phyloP scores from a whole-genome alignment of 2,113 vertebrate genomes.

The Cephalopterus ornatus region DNA sequence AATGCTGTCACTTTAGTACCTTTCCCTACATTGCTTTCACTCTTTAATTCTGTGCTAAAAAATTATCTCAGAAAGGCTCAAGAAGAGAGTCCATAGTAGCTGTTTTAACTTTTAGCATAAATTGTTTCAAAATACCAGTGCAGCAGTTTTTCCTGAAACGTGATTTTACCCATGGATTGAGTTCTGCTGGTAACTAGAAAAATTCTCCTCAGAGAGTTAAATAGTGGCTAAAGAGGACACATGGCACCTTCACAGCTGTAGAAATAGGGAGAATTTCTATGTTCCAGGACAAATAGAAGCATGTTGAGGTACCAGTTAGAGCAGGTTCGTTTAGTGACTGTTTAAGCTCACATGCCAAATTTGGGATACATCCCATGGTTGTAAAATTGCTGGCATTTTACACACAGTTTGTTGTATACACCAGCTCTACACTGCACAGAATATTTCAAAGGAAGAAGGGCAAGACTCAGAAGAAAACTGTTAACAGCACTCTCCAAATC shows the following conservation, averaged over 20 bases:
- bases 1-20: background rate
- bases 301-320: background rate
- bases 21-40: background rate
- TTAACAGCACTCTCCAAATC: background rate
- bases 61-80: background rate
- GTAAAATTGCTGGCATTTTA: background rate
- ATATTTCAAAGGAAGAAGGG: background rate
- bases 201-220: background rate
- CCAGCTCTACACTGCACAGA: background rate
- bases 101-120: background rate
- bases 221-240: background rate
- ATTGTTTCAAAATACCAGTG: background rate
- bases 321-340: background rate
- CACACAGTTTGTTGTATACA: background rate
- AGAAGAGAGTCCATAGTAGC: background rate
- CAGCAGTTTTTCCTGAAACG: background rate
- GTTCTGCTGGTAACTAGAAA: background rate
- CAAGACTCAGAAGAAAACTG: background rate
- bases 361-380: background rate
- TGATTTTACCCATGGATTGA: background rate
- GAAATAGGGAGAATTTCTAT: background rate
- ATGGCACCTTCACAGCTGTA: background rate
- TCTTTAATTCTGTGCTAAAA: background rate
- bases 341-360: background rate
- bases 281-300: background rate